These are phyloP conservation scores for Drosophila grimshawi DNA, from an alignment of 1,140 invertebrate genomes.

Conservation along the genomic window DNA sequence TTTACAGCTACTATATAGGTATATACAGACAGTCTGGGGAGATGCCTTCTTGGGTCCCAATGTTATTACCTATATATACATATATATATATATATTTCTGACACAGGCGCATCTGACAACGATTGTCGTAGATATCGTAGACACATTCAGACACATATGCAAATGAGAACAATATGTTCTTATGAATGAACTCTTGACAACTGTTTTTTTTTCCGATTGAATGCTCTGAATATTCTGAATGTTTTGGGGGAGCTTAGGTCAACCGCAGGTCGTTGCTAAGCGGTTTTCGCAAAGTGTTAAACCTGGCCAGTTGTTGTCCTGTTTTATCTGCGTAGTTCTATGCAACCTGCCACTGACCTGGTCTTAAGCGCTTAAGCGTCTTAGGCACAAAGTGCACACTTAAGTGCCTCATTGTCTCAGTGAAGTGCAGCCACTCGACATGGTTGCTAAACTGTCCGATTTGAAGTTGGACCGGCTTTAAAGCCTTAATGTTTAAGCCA, in stretches of 20 bases:
- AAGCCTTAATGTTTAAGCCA: constrained; percentile 37
- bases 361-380: constrained; percentile 57
- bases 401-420: constrained; percentile 63
- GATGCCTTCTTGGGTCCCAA: background rate
- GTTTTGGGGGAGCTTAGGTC: constrained; percentile 42
- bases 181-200: constrained; percentile 55
- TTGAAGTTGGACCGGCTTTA: constrained; percentile 35
- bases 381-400: constrained; percentile 65
- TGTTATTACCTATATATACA: constrained; percentile 31
- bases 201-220: background rate
- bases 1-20: too few relatives aligned
- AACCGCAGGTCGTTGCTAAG: constrained; percentile 44
- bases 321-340: constrained; percentile 4
- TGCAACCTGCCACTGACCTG: constrained; percentile 39
- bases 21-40: too few relatives aligned
- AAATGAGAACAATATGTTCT: constrained; percentile 45
- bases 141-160: constrained; percentile 2
- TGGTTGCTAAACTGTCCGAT: constrained; percentile 34
- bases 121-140: background rate
- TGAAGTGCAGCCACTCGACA: constrained; percentile 67
- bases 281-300: constrained; percentile 67
- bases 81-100: background rate
- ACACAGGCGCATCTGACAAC: too few relatives aligned
- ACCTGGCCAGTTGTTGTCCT: constrained; percentile 1
- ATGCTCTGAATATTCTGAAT: constrained; percentile 25